A percentile compares a stretch with the other conserved stretches of the same genome.
phyloP scores from a whole-genome alignment of 2,888 invertebrate species.

The Arenicola marina region DNA sequence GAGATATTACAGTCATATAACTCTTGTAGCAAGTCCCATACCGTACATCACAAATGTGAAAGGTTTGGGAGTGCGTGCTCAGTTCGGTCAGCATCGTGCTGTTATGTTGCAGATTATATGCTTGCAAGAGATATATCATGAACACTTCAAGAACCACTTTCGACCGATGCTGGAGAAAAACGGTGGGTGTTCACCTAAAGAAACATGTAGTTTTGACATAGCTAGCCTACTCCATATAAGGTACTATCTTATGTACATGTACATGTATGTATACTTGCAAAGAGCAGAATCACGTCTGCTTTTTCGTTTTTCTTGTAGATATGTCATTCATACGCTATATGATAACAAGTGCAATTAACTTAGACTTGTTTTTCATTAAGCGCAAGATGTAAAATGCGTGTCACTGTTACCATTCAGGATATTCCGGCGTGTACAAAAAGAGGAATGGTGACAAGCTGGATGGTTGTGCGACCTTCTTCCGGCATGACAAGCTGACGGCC shows the following conservation, averaged over 20 bases:
- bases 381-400: too few relatives aligned
- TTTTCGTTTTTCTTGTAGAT: too few relatives aligned
- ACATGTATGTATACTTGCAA: slow-evolving; percentile 26
- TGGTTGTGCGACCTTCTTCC: slow-evolving; percentile 89
- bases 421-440: slow-evolving; percentile 78
- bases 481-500: slow-evolving; percentile 70
- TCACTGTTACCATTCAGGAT: too few relatives aligned
- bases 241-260: background rate
- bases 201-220: background rate
- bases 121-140: slow-evolving; percentile 86
- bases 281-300: too few relatives aligned
- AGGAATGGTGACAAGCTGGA: slow-evolving; percentile 77
- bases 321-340: too few relatives aligned
- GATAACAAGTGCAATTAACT: too few relatives aligned
- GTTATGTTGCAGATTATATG: slow-evolving; percentile 73
- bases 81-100: too few relatives aligned
- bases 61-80: too few relatives aligned
- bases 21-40: too few relatives aligned
- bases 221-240: background rate
- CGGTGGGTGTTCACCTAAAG: slow-evolving; percentile 47
- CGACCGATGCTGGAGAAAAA: slow-evolving; percentile 60
- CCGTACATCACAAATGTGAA: too few relatives aligned
- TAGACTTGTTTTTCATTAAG: too few relatives aligned
- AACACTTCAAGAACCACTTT: slow-evolving; percentile 72
- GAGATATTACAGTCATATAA: too few relatives aligned